phyloP scores from a whole-genome alignment of 2,888 invertebrate genomes.

The Cenopis cana region DNA sequence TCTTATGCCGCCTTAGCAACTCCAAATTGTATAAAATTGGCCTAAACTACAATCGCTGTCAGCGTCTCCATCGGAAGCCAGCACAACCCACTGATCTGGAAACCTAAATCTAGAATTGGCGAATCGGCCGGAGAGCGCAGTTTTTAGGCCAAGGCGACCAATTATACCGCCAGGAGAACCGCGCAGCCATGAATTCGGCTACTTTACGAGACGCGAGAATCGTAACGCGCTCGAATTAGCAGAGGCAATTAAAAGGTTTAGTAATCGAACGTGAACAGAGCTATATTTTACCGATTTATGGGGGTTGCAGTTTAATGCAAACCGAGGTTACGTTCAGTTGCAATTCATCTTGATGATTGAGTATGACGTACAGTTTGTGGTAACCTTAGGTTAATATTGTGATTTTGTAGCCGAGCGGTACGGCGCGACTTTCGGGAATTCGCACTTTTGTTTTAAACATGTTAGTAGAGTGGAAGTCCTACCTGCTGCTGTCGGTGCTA shows the following conservation, averaged over 20 bases:
- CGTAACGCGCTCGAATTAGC: slow-evolving; percentile 37
- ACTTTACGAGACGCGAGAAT: slow-evolving; percentile 57
- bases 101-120: slow-evolving; percentile 84
- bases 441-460: too few species aligned
- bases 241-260: slow-evolving; percentile 26
- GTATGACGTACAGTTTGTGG: not conserved
- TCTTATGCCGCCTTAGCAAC: not conserved
- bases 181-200: slow-evolving; percentile 46
- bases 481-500: too few species aligned
- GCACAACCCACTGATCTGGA: slow-evolving; percentile 80
- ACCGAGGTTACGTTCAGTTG: not conserved
- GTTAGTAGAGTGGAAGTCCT: too few species aligned
- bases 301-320: not conserved
- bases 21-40: slow-evolving; percentile 2
- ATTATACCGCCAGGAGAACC: slow-evolving; percentile 63
- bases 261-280: slow-evolving; percentile 13
- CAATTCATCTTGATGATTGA: slow-evolving; percentile 5
- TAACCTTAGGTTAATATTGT: not conserved
- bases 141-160: slow-evolving; percentile 82
- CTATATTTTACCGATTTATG: slow-evolving; percentile 14
- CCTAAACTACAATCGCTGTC: slow-evolving; percentile 34
- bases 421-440: too few species aligned
- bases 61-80: slow-evolving; percentile 65
- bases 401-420: not conserved
- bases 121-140: slow-evolving; percentile 72